phyloP scores from a whole-genome alignment of 2,797 vertebrate species.

The Brachymystax lenok region DNA sequence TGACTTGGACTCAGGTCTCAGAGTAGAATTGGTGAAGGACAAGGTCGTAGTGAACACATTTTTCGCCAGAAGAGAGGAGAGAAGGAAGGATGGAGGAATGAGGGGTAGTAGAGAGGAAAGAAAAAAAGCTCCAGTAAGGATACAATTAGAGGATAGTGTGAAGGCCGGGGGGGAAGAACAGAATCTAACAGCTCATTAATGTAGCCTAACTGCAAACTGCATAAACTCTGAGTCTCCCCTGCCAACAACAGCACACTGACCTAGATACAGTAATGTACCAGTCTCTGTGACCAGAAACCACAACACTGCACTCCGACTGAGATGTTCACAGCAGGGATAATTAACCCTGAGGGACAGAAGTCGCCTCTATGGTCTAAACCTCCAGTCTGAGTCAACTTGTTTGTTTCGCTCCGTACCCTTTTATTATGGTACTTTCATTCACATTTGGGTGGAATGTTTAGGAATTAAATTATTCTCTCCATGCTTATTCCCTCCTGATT shows the following conservation, averaged over 20 bases:
- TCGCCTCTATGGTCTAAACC: constrained; percentile 9
- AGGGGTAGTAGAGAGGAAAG: background rate
- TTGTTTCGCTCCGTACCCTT: background rate
- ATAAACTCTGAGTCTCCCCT: background rate
- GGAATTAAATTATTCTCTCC: background rate
- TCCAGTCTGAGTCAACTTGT: constrained; percentile 20
- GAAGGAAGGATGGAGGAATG: background rate
- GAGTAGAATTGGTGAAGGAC: no score
- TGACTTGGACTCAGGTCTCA: no score
- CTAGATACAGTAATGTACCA: constrained; percentile 26
- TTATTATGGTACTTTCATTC: constrained; percentile 10
- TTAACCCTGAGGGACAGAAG: constrained; percentile 48
- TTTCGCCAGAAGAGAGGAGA: background rate
- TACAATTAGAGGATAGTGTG: background rate
- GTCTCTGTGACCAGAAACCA: background rate
- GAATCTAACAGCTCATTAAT: constrained; percentile 6
- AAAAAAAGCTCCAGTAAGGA: background rate
- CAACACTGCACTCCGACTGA: background rate
- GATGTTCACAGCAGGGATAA: constrained; percentile 37
- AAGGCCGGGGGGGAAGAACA: background rate
- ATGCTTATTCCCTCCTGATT: background rate
- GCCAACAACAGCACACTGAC: constrained; percentile 12
- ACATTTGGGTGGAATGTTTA: background rate
- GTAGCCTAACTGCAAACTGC: background rate
- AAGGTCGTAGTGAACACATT: no score